Conservation (phyloP, 2,888 invertebrate genomes). For the Chouioia cunea region DNA sequence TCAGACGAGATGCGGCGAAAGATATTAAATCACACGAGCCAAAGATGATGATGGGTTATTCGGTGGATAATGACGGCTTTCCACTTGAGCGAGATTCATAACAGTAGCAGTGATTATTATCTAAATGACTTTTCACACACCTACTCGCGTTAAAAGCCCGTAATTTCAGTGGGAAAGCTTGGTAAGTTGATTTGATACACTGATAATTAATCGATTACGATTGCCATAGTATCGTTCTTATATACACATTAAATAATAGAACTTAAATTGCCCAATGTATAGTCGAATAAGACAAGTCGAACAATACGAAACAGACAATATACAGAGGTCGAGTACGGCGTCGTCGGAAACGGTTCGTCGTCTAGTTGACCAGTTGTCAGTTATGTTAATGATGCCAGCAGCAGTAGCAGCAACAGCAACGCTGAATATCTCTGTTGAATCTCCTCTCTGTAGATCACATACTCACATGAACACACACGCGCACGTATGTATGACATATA, state of each 20-base stretch:
- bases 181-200: not conserved
- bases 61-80: constrained; percentile 41
- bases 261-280: too few species aligned
- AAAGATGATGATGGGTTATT: constrained; percentile 39
- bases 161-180: constrained; percentile 22
- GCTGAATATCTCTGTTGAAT: constrained; percentile 1
- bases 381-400: constrained; percentile 61
- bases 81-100: constrained; percentile 31
- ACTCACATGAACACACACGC: not conserved
- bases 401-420: not conserved
- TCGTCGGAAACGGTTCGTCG: constrained; percentile 46
- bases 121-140: constrained; percentile 34
- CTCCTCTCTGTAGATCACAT: not conserved
- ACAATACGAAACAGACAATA: constrained; percentile 16
- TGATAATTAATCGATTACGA: not conserved
- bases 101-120: constrained; percentile 44
- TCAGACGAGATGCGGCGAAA: constrained; percentile 4
- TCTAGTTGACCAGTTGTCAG: constrained; percentile 53
- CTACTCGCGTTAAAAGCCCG: constrained; percentile 1
- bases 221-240: not conserved
- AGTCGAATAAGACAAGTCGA: not conserved
- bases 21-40: constrained; percentile 31
- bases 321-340: constrained; percentile 10
- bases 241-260: not conserved
- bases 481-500: not conserved